Evolutionary conservation across 2,113 vertebrate genomes (phyloP).

Genomic region (Theropithecus gelada): DNA sequence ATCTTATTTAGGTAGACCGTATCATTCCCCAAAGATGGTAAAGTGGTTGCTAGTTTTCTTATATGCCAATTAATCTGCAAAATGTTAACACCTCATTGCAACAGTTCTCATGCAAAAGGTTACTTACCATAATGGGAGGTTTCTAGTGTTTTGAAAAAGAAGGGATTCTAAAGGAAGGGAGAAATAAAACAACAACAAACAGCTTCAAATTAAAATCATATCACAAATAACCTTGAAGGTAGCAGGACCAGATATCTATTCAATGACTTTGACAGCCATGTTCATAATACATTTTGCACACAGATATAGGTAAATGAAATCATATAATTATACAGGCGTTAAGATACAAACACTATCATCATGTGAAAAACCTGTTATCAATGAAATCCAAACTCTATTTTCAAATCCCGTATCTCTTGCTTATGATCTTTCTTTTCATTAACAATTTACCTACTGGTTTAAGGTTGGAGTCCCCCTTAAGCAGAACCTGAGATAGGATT

Average conservation of each 20-base stretch:
- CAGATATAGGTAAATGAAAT: not conserved
- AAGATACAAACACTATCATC: not conserved
- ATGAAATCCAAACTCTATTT: conserved; percentile 1
- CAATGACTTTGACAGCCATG: not conserved
- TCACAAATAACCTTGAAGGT: not conserved
- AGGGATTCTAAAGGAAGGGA: not conserved
- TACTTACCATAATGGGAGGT: not conserved
- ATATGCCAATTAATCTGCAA: not conserved
- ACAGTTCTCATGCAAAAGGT: not conserved
- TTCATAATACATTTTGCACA: not conserved
- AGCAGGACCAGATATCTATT: not conserved
- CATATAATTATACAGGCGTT: not conserved
- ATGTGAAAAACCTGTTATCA: not conserved
- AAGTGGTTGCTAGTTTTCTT: not conserved
- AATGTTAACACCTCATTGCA: conserved; percentile 35
- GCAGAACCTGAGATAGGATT: not conserved
- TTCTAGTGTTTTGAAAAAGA: not conserved
- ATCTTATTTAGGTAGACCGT: not conserved
- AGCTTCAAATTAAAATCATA: conserved; percentile 37
- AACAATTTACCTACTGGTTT: not conserved
- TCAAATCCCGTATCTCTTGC: not conserved
- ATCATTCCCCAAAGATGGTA: not conserved
- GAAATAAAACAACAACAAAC: not conserved
- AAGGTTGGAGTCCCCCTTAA: not conserved
- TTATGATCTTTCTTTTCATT: not conserved